A percentile compares a stretch with the other conserved stretches of the same genome.
These are phyloP conservation scores for Benthosema pterotum DNA, from an alignment of 2,797 vertebrate species.

Conservation along the genomic window DNA sequence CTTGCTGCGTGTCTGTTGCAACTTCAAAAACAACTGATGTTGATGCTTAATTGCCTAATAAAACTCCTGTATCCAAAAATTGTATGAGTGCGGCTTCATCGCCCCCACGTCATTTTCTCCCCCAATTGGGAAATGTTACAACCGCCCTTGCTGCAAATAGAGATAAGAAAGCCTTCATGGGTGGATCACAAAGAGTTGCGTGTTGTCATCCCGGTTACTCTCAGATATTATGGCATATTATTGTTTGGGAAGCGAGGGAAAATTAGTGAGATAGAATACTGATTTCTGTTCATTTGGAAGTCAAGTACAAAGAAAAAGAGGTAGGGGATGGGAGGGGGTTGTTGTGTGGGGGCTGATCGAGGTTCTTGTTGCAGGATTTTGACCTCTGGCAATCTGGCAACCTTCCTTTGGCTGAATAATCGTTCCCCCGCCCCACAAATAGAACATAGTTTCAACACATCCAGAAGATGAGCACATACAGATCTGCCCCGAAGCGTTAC, in stretches of 20 bases:
- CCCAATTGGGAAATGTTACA: no score
- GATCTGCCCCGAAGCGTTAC: constrained; percentile 33
- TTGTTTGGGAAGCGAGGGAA: constrained; percentile 33
- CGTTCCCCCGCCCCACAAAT: constrained; percentile 35
- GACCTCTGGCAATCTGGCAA: constrained; percentile 22
- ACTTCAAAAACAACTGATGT: no score
- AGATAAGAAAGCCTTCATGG: no score
- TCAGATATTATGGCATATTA: constrained; percentile 35
- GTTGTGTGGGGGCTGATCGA: constrained; percentile 11
- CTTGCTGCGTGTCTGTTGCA: no score
- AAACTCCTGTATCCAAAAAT: no score
- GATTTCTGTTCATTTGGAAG: constrained; percentile 2
- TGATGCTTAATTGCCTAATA: no score
- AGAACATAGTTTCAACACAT: constrained; percentile 42
- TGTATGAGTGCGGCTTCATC: no score
- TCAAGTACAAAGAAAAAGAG: constrained; percentile 24
- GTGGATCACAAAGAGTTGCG: no score
- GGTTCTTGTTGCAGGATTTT: constrained; percentile 19
- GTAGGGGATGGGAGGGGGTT: not conserved
- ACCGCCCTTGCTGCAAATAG: no score
- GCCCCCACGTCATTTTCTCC: no score
- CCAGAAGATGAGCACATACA: constrained; percentile 35
- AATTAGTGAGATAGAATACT: constrained; percentile 10
- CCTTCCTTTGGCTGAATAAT: constrained; percentile 10
- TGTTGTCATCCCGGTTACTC: no score